Evolutionary conservation across 2,888 invertebrate genomes (phyloP), one percentile per base, ranked within the genome.

Genomic region (Lissocephala sabroskyi): DNA sequence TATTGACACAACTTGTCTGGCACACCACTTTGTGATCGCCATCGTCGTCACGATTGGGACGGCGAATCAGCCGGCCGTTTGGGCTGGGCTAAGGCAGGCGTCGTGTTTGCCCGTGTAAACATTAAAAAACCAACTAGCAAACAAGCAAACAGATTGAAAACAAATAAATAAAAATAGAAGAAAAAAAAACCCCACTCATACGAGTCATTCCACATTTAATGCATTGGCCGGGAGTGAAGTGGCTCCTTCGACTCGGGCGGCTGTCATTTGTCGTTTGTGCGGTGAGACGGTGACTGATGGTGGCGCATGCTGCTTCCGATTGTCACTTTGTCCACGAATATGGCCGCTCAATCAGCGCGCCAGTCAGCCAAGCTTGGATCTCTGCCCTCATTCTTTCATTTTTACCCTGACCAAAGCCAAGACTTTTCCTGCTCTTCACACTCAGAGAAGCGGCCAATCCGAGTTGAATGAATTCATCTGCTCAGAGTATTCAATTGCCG

Each of bases 121-220:
- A 68, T 68, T 75, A 67, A 76, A 67, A 75, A 68, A 75, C 68
- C 68, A 71, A 68, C 68, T 67, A 70, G 67, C 68, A 68, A 75
- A 75, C 68, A 68, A 62, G 73, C 68, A 75, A 68, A 68, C 68
- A 75, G 68, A 68, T 68, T 68, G 68, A 68, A 68, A 75, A 75
- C 68, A 68, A 68, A 68, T 68, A 68, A 71, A 68, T 75, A 70
- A 62, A 63, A 62, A 10, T 4, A 10, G 36, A 43, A 29, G 10
- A n/a, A n/a, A n/a, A n/a, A n/a, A n/a, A n/a, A n/a, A n/a, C n/a
- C n/a, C n/a, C n/a, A n/a, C n/a, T n/a, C 42, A 40, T 40, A 49
- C 40, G 10, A 7, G 13, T 13, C 33, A 13, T 33, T 5, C 2
- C 13, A 6, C 42, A 42, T 19, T 29, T 28, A 30, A 19, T 19